Conservation (phyloP, 2,888 invertebrate genomes). For the Xanthorhoe spadicearia region DNA sequence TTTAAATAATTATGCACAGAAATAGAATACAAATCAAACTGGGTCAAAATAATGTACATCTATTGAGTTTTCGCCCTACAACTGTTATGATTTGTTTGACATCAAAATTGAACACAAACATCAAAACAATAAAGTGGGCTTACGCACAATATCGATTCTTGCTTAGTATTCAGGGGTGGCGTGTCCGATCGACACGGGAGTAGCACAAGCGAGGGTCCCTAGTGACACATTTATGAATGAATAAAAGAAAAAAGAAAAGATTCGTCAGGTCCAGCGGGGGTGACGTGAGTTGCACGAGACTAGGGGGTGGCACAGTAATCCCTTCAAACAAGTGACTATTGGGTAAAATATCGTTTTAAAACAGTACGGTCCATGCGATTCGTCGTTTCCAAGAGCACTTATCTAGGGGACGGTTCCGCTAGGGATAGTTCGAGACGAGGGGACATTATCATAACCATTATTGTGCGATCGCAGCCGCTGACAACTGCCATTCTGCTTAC, state of each 20-base stretch:
- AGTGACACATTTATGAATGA: constrained; percentile 70
- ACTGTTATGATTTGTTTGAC: constrained; percentile 29
- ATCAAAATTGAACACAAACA: constrained; percentile 30
- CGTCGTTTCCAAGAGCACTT: constrained; percentile 16
- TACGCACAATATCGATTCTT: constrained; percentile 43
- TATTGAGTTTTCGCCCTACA: constrained; percentile 7
- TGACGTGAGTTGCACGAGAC: constrained; percentile 33
- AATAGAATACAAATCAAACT: constrained; percentile 10
- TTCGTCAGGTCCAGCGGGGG: constrained; percentile 51
- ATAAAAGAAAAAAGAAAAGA: constrained; percentile 57
- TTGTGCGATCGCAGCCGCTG: constrained; percentile 58
- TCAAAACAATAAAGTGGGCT: constrained; percentile 37
- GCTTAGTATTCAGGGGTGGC: constrained; percentile 48
- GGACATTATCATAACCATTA: constrained; percentile 65
- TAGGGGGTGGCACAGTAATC: constrained; percentile 24
- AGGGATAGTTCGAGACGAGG: constrained; percentile 45
- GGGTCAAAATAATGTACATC: background rate
- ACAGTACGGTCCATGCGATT: constrained; percentile 5
- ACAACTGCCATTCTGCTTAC: constrained; percentile 53
- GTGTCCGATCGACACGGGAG: constrained; percentile 50
- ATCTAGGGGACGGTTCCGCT: constrained; percentile 23
- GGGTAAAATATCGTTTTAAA: constrained; percentile 16
- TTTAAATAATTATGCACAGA: constrained; percentile 15
- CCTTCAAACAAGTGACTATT: constrained; percentile 17
- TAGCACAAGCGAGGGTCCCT: constrained; percentile 57